phyloP scores from a whole-genome alignment of 2,888 invertebrate species.

The Nephrocerus scutellatus region DNA sequence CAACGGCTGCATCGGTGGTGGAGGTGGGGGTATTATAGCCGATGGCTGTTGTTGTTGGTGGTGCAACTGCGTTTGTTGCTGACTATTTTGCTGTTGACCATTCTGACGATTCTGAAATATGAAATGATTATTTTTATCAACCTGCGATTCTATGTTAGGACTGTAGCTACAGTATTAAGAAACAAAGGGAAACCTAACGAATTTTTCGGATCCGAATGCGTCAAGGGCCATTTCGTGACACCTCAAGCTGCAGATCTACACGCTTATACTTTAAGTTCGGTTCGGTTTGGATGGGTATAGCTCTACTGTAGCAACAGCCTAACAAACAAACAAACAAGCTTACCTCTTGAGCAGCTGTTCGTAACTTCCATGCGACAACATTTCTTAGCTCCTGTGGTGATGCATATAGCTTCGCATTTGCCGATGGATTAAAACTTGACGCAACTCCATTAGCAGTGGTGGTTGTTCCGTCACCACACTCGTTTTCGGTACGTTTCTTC shows the following conservation, averaged over 20 bases:
- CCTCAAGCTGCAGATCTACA: too few relatives aligned
- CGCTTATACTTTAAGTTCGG: too few relatives aligned
- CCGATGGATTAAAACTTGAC: conserved; percentile 84
- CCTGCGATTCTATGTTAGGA: too few relatives aligned
- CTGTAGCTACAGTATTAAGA: too few relatives aligned
- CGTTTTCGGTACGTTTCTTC: conserved; percentile 39
- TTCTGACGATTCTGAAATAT: conserved; percentile 27
- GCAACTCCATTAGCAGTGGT: conserved; percentile 52
- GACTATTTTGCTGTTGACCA: conserved; percentile 11
- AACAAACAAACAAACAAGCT: conserved; percentile 7
- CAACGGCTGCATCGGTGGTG: conserved; percentile 15
- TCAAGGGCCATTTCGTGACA: too few relatives aligned
- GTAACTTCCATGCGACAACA: conserved; percentile 53
- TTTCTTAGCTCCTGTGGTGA: conserved; percentile 77
- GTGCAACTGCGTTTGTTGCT: conserved; percentile 15
- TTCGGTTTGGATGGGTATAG: too few relatives aligned
- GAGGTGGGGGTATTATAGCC: conserved; percentile 13
- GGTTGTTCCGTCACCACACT: conserved; percentile 36
- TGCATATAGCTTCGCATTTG: conserved; percentile 79
- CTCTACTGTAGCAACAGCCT: too few relatives aligned
- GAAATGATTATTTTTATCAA: too few relatives aligned
- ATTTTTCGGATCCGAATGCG: too few relatives aligned
- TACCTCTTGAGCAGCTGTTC: conserved; percentile 49
- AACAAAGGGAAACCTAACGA: too few relatives aligned
- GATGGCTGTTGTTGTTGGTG: conserved; percentile 16